phyloP scores from a whole-genome alignment of 2,113 vertebrate genomes.

The Maccullochella peelii region DNA sequence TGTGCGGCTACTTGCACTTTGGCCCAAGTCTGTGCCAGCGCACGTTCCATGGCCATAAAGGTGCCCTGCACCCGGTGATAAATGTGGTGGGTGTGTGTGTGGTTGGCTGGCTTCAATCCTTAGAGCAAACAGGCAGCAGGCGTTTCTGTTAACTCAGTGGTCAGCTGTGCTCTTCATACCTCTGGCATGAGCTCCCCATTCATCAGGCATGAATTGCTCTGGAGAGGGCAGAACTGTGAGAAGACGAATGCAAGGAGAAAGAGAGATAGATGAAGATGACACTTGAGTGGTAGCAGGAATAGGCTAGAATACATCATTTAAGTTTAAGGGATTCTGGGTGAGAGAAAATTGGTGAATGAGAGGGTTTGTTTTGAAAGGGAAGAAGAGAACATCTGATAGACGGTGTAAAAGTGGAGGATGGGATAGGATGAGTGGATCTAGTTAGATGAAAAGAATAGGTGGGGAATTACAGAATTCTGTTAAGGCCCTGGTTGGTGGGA shows the following conservation, averaged over 20 bases:
- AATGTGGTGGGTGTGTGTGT: slow-evolving; percentile 2
- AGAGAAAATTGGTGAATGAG: neutral
- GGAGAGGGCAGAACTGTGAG: slow-evolving; percentile 28
- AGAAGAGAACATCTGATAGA: neutral
- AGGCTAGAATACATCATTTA: slow-evolving; percentile 3
- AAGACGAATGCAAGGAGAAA: slow-evolving; percentile 15
- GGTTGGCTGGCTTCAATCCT: slow-evolving; percentile 45
- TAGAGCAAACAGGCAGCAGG: slow-evolving; percentile 58
- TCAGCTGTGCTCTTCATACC: slow-evolving; percentile 67
- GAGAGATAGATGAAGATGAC: slow-evolving; percentile 9
- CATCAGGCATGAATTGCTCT: slow-evolving; percentile 57
- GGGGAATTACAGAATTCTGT: neutral
- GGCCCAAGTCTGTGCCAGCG: slow-evolving; percentile 31
- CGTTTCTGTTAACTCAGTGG: slow-evolving; percentile 62
- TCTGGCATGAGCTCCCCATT: slow-evolving; percentile 62
- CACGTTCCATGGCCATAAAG: slow-evolving; percentile 56
- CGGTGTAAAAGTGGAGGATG: neutral
- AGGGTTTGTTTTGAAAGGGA: neutral
- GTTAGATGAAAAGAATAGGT: neutral
- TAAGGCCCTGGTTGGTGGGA: neutral
- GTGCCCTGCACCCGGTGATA: slow-evolving; percentile 48
- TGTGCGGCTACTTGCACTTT: slow-evolving; percentile 49
- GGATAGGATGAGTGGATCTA: neutral
- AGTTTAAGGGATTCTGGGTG: neutral
- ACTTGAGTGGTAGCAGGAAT: slow-evolving; percentile 18